Percentiles rank a stretch among this genome's conserved stretches.
Evolutionary conservation across 2,113 vertebrate genomes (phyloP).

Genomic region (Hippocampus guttulatus): DNA sequence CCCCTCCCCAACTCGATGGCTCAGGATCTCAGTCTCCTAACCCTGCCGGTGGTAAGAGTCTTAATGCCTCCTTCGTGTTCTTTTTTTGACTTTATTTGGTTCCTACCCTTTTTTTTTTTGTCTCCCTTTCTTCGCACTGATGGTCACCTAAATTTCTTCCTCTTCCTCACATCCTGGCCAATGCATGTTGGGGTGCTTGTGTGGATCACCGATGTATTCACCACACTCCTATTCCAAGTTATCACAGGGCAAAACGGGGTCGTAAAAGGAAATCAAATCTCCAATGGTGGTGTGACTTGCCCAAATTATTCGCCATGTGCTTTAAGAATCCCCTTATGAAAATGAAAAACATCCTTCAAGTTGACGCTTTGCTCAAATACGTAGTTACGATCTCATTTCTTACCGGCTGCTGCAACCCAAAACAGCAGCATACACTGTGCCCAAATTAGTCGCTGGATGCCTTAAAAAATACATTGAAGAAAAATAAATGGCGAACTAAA

Average conservation of each 20-base stretch:
- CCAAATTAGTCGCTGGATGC: too few relatives aligned
- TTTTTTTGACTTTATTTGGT: constrained; percentile 30
- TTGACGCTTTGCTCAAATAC: too few relatives aligned
- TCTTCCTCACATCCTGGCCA: constrained; percentile 32
- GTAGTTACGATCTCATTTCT: too few relatives aligned
- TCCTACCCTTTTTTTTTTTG: constrained; percentile 27
- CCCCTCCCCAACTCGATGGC: constrained; percentile 80
- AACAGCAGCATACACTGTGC: not conserved
- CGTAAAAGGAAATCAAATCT: not conserved
- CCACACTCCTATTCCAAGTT: constrained; percentile 19
- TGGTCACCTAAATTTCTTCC: constrained; percentile 23
- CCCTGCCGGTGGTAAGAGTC: constrained; percentile 94
- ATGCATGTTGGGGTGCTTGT: constrained; percentile 56
- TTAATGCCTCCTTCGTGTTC: constrained; percentile 69
- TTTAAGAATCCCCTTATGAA: not conserved
- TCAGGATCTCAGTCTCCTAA: constrained; percentile 99
- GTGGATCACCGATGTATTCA: constrained; percentile 32
- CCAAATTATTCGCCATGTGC: not conserved
- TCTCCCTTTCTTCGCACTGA: constrained; percentile 21
- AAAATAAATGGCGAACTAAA: too few relatives aligned
- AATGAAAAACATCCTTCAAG: not conserved
- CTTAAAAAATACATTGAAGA: too few relatives aligned
- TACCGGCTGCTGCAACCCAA: not conserved
- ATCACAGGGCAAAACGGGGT: not conserved
- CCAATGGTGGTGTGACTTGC: not conserved